These are phyloP conservation scores for Drosophila santomea DNA, from an alignment of 1,140 invertebrate genomes.

Conservation along the genomic window DNA sequence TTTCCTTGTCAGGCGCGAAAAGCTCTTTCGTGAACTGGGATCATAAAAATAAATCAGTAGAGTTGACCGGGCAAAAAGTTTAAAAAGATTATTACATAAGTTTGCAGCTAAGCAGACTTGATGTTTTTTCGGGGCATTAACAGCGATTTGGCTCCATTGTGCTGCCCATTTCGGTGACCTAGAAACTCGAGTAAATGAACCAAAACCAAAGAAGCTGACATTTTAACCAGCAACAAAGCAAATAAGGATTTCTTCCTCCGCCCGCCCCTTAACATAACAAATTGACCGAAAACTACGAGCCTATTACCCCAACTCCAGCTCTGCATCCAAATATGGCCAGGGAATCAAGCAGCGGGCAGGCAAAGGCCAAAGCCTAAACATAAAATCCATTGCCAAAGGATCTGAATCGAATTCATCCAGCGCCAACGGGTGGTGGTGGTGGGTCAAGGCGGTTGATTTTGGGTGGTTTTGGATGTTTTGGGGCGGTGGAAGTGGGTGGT, in stretches of 20 bases:
- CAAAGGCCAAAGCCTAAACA: slow-evolving; percentile 59
- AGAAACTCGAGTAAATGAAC: slow-evolving; percentile 70
- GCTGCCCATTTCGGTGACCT: slow-evolving; percentile 43
- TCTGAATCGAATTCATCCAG: slow-evolving; percentile 46
- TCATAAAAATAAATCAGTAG: slow-evolving; percentile 31
- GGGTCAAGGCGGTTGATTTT: slow-evolving; percentile 8
- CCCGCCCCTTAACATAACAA: slow-evolving; percentile 58
- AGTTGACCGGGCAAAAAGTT: slow-evolving; percentile 27
- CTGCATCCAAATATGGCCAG: slow-evolving; percentile 55
- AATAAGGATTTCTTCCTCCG: slow-evolving; percentile 38
- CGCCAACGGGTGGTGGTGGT: slow-evolving; percentile 6
- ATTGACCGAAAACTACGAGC: slow-evolving; percentile 83
- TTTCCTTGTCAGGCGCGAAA: slow-evolving; percentile 13
- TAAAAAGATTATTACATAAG: slow-evolving; percentile 40
- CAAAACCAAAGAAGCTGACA: slow-evolving; percentile 71
- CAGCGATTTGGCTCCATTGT: slow-evolving; percentile 45
- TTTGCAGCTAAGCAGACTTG: slow-evolving; percentile 22
- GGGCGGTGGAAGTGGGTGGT: slow-evolving; percentile 2
- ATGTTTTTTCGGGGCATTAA: slow-evolving; percentile 16
- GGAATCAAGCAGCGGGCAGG: slow-evolving; percentile 67
- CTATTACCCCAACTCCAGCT: slow-evolving; percentile 67
- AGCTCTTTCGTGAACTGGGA: not conserved
- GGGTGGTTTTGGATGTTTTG: not conserved
- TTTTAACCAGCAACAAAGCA: slow-evolving; percentile 74
- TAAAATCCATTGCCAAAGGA: slow-evolving; percentile 72